Evolutionary conservation across 2,797 vertebrate genomes (phyloP), one percentile per base, ranked within the genome.

Genomic region (Parotocinclus haroldoi): DNA sequence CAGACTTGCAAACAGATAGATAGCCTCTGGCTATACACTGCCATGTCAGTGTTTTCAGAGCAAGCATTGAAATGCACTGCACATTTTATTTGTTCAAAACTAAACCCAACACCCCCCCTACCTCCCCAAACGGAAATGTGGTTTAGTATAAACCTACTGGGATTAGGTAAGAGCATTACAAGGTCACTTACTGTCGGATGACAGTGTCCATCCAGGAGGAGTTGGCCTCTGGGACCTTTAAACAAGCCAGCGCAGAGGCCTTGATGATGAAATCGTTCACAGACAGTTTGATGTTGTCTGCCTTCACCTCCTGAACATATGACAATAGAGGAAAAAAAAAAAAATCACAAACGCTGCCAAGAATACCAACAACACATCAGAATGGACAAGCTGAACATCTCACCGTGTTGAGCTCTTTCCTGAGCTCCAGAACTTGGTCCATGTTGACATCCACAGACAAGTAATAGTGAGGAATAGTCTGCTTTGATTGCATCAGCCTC

Each of bases 401-500:
- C 84, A 98, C 97, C 87, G 82, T 87, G 68, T 99, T 99, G 53
- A 99, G 94, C 58, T 99, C 94, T 81, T 93, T 93, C 68, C 96
- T 90, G 55, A 99, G 88, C 80, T 92, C 89, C 64, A 98, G 71
- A 57, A 97, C 89, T 80, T 94, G 90, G 83, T 94, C 96, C 96
- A 99, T 96, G 87, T 95, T 92, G 56, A 99, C 79, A 73, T 98
- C 96, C 27, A 98, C 73, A 76, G 97, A 99, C 73, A 99, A 91
- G 76, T 99, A 99, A 81, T 99, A 99, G 83, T 99, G 97, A 82
- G 97, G 97, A 90, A 99, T 96, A 0, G 95, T 99, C 83, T 99
- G 97, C 66, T 99, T 99, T 52, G 97, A 99, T 71, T 93, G 95
- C 91, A 99, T 92, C 85, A 99, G 77, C 77, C 96, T 91, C 88